phyloP scores from a whole-genome alignment of 2,888 invertebrate species.

The Pristionchus arcanus region DNA sequence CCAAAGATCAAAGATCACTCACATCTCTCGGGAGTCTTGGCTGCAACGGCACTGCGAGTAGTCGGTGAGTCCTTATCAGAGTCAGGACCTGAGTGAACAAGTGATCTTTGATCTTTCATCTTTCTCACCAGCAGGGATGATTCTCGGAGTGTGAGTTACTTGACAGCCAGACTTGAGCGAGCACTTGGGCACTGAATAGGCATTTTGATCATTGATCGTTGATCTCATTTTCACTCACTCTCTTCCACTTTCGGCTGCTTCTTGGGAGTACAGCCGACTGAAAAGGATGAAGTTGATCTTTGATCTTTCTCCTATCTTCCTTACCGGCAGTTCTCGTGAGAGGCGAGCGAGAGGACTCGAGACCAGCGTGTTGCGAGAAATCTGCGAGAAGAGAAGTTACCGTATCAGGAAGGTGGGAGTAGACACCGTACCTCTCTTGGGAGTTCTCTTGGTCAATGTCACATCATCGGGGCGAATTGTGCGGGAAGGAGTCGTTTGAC shows the following conservation, averaged over 20 bases:
- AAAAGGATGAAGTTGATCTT: neutral
- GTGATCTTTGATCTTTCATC: neutral
- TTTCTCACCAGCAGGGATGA: conserved; percentile 2
- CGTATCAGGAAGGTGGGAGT: neutral
- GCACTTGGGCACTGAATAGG: conserved; percentile 32
- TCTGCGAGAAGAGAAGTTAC: neutral
- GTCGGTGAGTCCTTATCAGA: conserved; percentile 13
- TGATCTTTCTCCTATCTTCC: neutral
- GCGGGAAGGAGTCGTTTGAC: conserved; percentile 30
- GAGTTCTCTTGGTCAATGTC: neutral
- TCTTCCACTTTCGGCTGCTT: neutral
- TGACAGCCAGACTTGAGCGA: conserved; percentile 35
- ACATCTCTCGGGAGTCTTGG: conserved; percentile 49
- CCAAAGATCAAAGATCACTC: conserved; percentile 15
- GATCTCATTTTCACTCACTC: neutral
- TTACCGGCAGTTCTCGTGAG: neutral
- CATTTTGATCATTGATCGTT: neutral
- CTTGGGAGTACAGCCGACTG: neutral
- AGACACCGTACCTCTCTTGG: conserved; percentile 24
- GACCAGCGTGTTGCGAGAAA: conserved; percentile 1
- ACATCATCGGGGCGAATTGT: neutral
- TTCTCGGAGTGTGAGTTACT: conserved; percentile 14
- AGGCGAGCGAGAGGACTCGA: neutral
- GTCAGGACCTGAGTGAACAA: neutral
- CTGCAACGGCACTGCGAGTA: neutral